Conservation (phyloP, 2,113 vertebrate species). For the Setophaga petechia region DNA sequence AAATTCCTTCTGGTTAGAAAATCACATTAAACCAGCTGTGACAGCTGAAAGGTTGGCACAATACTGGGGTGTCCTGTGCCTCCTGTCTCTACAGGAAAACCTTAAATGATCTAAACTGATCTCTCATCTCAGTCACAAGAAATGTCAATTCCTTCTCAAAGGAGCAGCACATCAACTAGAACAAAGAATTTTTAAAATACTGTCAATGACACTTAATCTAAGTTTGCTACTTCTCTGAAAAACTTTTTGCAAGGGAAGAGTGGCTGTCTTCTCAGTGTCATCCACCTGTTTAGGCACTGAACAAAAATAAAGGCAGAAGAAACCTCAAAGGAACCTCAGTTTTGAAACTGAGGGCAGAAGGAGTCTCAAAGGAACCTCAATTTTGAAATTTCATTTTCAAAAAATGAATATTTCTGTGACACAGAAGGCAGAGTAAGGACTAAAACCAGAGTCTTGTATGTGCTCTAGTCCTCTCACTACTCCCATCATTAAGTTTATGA, state of each 20-base stretch:
- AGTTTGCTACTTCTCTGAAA: neutral
- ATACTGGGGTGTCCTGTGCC: neutral
- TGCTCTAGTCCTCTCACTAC: neutral
- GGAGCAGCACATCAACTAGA: neutral
- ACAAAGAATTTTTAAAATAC: neutral
- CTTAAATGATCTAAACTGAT: neutral
- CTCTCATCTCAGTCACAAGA: neutral
- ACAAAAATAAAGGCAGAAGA: neutral
- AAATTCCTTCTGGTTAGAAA: neutral
- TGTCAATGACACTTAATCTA: neutral
- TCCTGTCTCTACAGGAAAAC: neutral
- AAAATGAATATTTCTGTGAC: neutral
- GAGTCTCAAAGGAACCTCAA: neutral
- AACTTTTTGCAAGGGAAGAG: neutral
- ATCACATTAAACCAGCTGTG: neutral
- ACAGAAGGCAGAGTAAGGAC: neutral
- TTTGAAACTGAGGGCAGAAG: neutral
- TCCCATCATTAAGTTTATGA: neutral
- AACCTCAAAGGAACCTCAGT: neutral
- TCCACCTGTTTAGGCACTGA: neutral
- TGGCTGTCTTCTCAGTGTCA: neutral
- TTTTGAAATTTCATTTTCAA: too few species aligned
- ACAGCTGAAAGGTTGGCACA: neutral
- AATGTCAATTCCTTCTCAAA: neutral
- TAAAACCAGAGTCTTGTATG: neutral